Evolutionary conservation across 2,797 vertebrate genomes (phyloP), one percentile per base, ranked within the genome.

Genomic region (Myotis planiceps): DNA sequence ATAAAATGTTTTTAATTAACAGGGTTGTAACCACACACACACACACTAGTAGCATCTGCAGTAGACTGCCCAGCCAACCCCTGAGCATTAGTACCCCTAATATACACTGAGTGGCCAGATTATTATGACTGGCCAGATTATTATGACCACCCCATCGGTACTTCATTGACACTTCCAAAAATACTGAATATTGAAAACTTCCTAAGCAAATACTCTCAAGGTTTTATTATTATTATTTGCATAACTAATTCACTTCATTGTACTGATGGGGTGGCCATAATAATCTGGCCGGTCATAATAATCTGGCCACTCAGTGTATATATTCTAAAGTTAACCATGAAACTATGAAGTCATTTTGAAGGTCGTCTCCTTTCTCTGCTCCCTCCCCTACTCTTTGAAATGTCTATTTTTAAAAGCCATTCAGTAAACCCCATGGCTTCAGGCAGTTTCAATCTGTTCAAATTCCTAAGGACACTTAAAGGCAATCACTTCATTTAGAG

Each of bases 391-490:
- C 39, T 88, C 90, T 97, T 96, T 86, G 47, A 96, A 94, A 90
- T 68, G 74, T 34, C 81, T 90, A n/a, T 87, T 78, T 97, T 88
- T 78, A 53, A 76, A 80, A 95, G 68, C 49, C 82, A 86, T 74
- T 93, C 79, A 88, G 72, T 58, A 89, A 95, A 95, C 83, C 37
- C 86, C 21, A 37, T 80, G 88, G 93, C 95, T 93, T 96, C 80
- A 53, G 95, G 95, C 69, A 84, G 71, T 95, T 96, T 95, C 85
- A 95, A 83, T 88, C 94, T 90, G 78, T 95, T 92, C 90, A 95
- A 90, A 95, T 97, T 95, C 92, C 85, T 92, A 58, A 96, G 39
- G 90, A 94, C 51, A 88, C 75, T 94, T 94, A 75, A 78, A 95
- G 60, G 82, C 60, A 79, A 96, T 60, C 4, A 58, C 39, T 94